Evolutionary conservation across 1,140 invertebrate species (phyloP).

Genomic region (Saxidomus purpurata): DNA sequence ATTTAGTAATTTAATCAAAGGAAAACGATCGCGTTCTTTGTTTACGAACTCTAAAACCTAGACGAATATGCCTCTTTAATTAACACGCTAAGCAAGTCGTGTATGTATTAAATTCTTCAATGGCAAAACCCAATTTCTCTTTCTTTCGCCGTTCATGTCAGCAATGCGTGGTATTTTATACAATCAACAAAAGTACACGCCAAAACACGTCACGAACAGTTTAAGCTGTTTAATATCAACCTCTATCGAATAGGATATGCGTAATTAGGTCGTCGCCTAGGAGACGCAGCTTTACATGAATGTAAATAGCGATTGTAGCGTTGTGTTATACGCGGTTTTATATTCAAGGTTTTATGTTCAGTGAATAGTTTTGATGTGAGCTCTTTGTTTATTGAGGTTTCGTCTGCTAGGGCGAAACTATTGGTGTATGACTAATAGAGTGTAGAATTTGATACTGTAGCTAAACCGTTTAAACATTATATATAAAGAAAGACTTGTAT

Average conservation of each 20-base stretch:
- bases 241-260: conserved; percentile 48
- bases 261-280: conserved; percentile 51
- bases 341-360: conserved; percentile 26
- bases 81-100: background rate
- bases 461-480: background rate
- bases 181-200: conserved; percentile 8
- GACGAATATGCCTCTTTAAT: background rate
- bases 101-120: background rate
- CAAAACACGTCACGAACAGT: conserved; percentile 43
- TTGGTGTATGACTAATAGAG: background rate
- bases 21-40: no score
- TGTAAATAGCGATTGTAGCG: conserved; percentile 50
- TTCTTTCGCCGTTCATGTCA: conserved; percentile 2
- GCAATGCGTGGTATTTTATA: conserved; percentile 35
- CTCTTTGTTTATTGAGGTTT: conserved; percentile 43
- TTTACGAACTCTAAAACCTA: no score
- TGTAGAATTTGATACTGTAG: background rate
- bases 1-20: no score
- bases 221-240: conserved; percentile 54
- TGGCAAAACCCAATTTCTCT: conserved; percentile 9
- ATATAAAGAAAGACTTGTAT: no score
- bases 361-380: conserved; percentile 1
- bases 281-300: conserved; percentile 46
- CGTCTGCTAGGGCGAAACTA: conserved; percentile 12
- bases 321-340: conserved; percentile 38